A percentile compares a stretch with the other conserved stretches of the same genome.
Evolutionary conservation across 2,113 vertebrate species (phyloP).

Genomic region (Cebidichthys violaceus): DNA sequence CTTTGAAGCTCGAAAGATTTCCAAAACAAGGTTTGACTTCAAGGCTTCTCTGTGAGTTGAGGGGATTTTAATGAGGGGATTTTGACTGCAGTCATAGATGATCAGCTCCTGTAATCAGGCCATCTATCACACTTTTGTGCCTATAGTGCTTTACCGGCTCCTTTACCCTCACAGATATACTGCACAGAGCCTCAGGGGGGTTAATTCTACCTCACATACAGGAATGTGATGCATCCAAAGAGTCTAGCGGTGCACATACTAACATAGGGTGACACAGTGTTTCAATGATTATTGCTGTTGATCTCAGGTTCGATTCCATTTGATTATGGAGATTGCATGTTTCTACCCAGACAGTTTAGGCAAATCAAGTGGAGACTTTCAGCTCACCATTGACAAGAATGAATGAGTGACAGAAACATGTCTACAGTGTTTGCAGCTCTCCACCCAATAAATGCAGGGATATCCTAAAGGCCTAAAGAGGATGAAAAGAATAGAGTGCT

Average conservation of each 20-base stretch:
- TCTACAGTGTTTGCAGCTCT: not conserved
- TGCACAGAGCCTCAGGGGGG: not conserved
- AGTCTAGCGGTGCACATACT: not conserved
- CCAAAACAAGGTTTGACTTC: slow-evolving; percentile 68
- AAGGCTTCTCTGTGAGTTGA: slow-evolving; percentile 55
- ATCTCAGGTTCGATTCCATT: too few relatives aligned
- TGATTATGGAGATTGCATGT: not conserved
- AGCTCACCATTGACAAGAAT: not conserved
- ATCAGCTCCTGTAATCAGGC: slow-evolving; percentile 38
- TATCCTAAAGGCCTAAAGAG: not conserved
- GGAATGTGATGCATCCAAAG: not conserved
- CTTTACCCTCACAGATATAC: not conserved
- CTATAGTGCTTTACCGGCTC: slow-evolving; percentile 1
- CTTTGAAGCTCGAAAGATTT: slow-evolving; percentile 70
- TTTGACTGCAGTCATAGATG: slow-evolving; percentile 58
- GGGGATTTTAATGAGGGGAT: slow-evolving; percentile 70
- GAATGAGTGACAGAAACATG: not conserved
- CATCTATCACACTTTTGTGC: slow-evolving; percentile 35
- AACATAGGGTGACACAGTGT: not conserved
- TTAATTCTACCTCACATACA: not conserved
- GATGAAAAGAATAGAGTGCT: not conserved
- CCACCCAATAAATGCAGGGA: slow-evolving; percentile 2
- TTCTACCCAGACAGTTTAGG: not conserved
- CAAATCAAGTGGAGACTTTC: not conserved
- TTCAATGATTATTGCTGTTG: not conserved